Evolutionary conservation across 2,888 invertebrate species (phyloP).

Genomic region (Epiblema foenella): DNA sequence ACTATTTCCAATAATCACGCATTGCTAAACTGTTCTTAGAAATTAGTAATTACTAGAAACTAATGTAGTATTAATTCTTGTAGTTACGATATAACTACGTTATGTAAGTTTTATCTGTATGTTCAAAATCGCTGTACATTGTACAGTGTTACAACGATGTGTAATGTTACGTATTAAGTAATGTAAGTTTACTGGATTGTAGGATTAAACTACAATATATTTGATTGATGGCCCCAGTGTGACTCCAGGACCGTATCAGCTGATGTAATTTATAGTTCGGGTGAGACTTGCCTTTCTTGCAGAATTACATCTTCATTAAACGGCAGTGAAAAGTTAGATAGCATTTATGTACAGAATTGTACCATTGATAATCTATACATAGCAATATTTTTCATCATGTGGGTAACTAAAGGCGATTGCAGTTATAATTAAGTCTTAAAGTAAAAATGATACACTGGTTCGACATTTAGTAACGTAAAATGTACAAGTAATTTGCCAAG

Average conservation of each 20-base stretch:
- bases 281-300: conserved; percentile 30
- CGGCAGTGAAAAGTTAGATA: not conserved
- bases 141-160: not conserved
- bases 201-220: conserved; percentile 2
- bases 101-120: conserved; percentile 12
- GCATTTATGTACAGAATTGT: not conserved
- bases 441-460: too few relatives aligned
- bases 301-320: conserved; percentile 4
- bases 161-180: not conserved
- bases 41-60: not conserved
- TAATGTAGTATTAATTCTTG: not conserved
- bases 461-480: too few relatives aligned
- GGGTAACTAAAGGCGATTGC: not conserved
- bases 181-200: conserved; percentile 11
- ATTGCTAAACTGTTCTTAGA: not conserved
- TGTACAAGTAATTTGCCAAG: not conserved
- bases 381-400: not conserved
- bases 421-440: too few relatives aligned
- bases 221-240: conserved; percentile 26
- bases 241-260: conserved; percentile 25
- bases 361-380: not conserved
- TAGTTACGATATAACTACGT: not conserved
- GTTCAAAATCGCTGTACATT: not conserved
- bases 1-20: not conserved
- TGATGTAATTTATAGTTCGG: conserved; percentile 34